A percentile compares a stretch with the other conserved stretches of the same genome.
Conservation (phyloP, 2,888 invertebrate genomes). For the Peribatodes rhomboidaria region DNA sequence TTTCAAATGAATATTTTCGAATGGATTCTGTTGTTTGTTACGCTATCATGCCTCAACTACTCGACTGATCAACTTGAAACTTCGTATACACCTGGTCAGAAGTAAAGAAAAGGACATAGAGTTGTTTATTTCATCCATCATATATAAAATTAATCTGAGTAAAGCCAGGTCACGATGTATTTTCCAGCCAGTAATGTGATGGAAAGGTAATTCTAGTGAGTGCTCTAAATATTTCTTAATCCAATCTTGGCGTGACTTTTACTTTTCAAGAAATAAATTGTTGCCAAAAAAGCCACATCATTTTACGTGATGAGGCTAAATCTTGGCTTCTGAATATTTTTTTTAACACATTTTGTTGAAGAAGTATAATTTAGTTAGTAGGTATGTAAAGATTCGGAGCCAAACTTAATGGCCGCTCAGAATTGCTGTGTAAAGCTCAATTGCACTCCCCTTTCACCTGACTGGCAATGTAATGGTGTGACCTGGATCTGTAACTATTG, state of each 20-base stretch:
- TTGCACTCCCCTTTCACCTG: too few species aligned
- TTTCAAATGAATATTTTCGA: too few species aligned
- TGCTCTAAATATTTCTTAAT: slow-evolving; percentile 38
- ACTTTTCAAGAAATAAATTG: slow-evolving; percentile 29
- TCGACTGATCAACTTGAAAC: too few species aligned
- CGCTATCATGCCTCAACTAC: too few species aligned
- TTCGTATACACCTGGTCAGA: too few species aligned
- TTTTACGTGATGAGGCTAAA: slow-evolving; percentile 13
- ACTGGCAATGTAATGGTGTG: too few species aligned
- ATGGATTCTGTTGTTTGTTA: too few species aligned
- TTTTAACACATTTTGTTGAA: neutral
- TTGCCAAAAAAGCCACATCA: slow-evolving; percentile 23
- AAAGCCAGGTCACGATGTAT: slow-evolving; percentile 30
- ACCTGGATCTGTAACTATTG: too few species aligned
- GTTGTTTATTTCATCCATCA: too few species aligned
- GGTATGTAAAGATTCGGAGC: neutral
- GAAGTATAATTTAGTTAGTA: neutral
- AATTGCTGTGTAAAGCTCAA: too few species aligned
- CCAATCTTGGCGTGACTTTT: slow-evolving; percentile 38
- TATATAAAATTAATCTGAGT: slow-evolving; percentile 2
- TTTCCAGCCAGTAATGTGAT: slow-evolving; percentile 33
- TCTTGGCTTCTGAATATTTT: slow-evolving; percentile 1
- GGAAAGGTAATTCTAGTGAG: slow-evolving; percentile 44
- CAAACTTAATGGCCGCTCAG: neutral
- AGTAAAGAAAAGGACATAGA: too few species aligned